phyloP scores from a whole-genome alignment of 1,140 invertebrate genomes.

The Oryzaephilus surinamensis region DNA sequence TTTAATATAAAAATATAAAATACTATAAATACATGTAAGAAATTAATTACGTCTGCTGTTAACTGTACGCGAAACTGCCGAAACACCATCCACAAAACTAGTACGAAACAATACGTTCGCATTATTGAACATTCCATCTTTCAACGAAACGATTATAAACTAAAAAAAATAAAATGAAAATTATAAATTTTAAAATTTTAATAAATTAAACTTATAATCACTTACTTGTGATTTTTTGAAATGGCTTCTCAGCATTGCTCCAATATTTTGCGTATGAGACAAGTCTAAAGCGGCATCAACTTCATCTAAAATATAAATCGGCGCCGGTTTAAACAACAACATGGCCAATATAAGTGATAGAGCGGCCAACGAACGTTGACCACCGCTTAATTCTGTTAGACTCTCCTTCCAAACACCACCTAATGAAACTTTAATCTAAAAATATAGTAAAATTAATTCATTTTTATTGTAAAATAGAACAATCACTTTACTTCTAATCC shows the following conservation, averaged over 20 bases:
- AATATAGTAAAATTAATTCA: neutral
- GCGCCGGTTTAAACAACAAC: conserved; percentile 95
- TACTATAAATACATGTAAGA: no score
- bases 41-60: no score
- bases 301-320: conserved; percentile 97
- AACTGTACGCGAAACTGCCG: conserved; percentile 65
- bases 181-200: conserved; percentile 1
- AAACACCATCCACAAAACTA: conserved; percentile 91
- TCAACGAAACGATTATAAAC: conserved; percentile 98
- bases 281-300: conserved; percentile 97
- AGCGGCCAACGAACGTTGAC: conserved; percentile 92
- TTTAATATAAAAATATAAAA: no score
- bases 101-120: conserved; percentile 97
- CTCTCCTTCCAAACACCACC: conserved; percentile 95
- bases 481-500: conserved; percentile 66
- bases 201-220: neutral
- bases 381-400: conserved; percentile 89
- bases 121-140: conserved; percentile 99
- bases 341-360: conserved; percentile 93
- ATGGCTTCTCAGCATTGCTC: conserved; percentile 86
- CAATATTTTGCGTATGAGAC: conserved; percentile 98
- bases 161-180: conserved; percentile 40
- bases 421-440: conserved; percentile 79
- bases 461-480: neutral
- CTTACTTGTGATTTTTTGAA: conserved; percentile 86